phyloP scores from a whole-genome alignment of 2,888 invertebrate species.

The Elegia similella region DNA sequence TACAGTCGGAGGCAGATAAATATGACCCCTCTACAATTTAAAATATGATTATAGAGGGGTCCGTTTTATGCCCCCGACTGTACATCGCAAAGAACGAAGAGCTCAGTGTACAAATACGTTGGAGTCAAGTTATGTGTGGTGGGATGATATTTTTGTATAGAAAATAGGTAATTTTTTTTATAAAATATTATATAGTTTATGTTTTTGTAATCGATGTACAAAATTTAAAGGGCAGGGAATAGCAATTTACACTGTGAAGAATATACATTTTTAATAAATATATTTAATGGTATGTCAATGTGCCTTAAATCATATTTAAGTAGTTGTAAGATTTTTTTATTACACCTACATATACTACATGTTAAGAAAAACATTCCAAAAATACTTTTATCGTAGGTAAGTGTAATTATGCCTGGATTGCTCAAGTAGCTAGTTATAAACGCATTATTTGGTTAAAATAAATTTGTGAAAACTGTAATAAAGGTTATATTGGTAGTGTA shows the following conservation, averaged over 20 bases:
- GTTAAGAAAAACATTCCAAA: constrained; percentile 8
- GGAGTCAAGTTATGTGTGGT: neutral
- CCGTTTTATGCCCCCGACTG: constrained; percentile 2
- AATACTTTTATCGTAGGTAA: neutral
- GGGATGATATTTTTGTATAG: neutral
- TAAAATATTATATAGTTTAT: neutral
- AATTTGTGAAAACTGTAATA: neutral
- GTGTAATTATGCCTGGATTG: constrained; percentile 6
- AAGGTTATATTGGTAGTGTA: neutral
- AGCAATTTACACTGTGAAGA: neutral
- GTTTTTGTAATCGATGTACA: neutral
- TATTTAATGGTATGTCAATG: neutral
- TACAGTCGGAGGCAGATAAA: too few species aligned
- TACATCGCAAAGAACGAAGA: neutral
- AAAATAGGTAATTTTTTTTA: neutral
- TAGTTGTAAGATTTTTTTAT: neutral
- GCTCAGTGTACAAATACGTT: too few species aligned
- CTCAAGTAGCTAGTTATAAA: neutral
- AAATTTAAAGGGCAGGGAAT: neutral
- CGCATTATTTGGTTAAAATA: neutral
- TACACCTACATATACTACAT: neutral
- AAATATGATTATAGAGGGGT: neutral
- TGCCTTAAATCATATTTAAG: neutral
- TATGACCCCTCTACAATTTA: too few species aligned
- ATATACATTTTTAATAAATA: neutral